Evolutionary conservation across 2,797 vertebrate genomes (phyloP).

Genomic region (Alca torda): DNA sequence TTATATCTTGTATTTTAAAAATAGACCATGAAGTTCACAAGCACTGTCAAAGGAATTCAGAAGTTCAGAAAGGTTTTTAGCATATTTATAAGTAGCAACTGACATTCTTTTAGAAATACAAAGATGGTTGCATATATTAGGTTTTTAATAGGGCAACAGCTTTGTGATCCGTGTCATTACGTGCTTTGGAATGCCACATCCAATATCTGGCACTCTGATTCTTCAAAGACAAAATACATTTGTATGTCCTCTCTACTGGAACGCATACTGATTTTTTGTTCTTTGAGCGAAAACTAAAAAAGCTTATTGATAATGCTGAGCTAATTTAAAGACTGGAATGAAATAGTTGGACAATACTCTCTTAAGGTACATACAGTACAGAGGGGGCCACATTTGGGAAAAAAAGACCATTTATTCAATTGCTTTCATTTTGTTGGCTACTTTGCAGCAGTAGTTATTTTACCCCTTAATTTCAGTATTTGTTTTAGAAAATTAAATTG

Average conservation of each 20-base stretch:
- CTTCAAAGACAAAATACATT: constrained; percentile 17
- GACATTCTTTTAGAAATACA: constrained; percentile 31
- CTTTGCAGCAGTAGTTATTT: background rate
- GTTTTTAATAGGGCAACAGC: constrained; percentile 17
- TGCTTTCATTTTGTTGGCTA: background rate
- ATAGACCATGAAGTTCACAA: constrained; percentile 29
- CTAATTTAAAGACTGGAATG: background rate
- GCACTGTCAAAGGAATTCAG: constrained; percentile 28
- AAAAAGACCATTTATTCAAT: background rate
- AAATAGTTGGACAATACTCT: background rate
- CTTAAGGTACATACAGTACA: background rate
- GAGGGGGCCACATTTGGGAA: background rate
- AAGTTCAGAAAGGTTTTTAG: constrained; percentile 37
- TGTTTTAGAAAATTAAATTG: background rate
- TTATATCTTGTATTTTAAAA: constrained; percentile 28
- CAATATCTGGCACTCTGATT: background rate
- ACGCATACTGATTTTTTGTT: background rate
- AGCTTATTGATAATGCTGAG: background rate
- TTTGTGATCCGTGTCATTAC: background rate
- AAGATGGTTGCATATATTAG: constrained; percentile 26
- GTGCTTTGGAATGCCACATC: constrained; percentile 1
- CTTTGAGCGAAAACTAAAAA: background rate
- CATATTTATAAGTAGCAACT: constrained; percentile 43
- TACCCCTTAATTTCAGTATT: background rate
- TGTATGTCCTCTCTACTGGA: background rate